Percentiles rank a stretch among this genome's conserved stretches.
These are phyloP conservation scores for Archips xylosteana DNA, from an alignment of 2,888 invertebrate species.

Conservation along the genomic window DNA sequence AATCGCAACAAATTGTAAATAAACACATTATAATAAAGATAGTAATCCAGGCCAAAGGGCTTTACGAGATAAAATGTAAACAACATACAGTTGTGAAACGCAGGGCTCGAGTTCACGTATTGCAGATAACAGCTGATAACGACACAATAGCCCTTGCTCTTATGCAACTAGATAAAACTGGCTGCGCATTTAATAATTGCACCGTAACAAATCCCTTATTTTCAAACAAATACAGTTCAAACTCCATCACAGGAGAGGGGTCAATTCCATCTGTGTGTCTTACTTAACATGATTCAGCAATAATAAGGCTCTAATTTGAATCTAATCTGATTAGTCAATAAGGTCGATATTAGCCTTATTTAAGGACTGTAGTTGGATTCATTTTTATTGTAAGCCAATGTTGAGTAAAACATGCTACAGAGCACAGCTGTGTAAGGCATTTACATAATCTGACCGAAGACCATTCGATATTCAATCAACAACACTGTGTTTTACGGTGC, in stretches of 20 bases:
- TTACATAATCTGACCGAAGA: constrained; percentile 69
- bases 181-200: constrained; percentile 63
- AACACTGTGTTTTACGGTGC: neutral
- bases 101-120: constrained; percentile 31
- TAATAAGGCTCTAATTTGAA: neutral
- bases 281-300: neutral
- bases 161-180: constrained; percentile 75
- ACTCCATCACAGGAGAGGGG: constrained; percentile 31
- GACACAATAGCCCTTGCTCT: constrained; percentile 71
- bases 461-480: constrained; percentile 29
- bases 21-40: constrained; percentile 1
- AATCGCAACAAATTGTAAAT: neutral
- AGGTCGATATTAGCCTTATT: neutral
- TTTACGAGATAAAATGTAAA: constrained; percentile 25
- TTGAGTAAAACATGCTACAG: constrained; percentile 52
- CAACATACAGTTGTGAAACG: constrained; percentile 30
- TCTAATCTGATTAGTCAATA: neutral
- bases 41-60: constrained; percentile 13
- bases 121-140: constrained; percentile 63
- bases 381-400: constrained; percentile 4
- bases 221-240: neutral
- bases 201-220: constrained; percentile 6
- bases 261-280: constrained; percentile 24
- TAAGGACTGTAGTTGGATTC: neutral
- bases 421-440: constrained; percentile 73